These are phyloP conservation scores for Polydesmus complanatus DNA, from an alignment of 2,888 invertebrate genomes.

Conservation along the genomic window DNA sequence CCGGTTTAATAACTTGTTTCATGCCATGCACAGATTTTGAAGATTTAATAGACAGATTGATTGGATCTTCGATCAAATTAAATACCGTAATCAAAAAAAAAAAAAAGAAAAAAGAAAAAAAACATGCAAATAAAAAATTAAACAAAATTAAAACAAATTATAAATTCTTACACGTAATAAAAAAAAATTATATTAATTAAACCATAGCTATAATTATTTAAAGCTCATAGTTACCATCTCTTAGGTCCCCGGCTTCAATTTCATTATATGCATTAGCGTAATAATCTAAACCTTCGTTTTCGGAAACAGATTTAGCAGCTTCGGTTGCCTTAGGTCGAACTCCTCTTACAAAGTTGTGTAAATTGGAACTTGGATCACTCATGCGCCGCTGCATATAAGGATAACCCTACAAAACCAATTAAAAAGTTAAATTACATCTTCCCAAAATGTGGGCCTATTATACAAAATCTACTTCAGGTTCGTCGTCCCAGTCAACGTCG, in stretches of 20 bases:
- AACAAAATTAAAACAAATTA: background rate
- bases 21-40: background rate
- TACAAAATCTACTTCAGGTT: constrained; percentile 13
- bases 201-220: no score
- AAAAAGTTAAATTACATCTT: constrained; percentile 2
- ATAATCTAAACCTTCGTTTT: constrained; percentile 79
- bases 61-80: background rate
- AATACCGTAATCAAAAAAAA: constrained; percentile 3
- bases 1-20: background rate
- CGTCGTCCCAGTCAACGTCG: constrained; percentile 53
- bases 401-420: constrained; percentile 14
- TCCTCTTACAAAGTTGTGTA: constrained; percentile 68
- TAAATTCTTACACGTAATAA: no score
- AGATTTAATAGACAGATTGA: background rate
- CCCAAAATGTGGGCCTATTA: constrained; percentile 4
- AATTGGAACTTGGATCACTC: constrained; percentile 85
- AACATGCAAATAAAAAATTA: constrained; percentile 6
- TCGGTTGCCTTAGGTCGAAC: constrained; percentile 50
- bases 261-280: constrained; percentile 71
- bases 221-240: constrained; percentile 69
- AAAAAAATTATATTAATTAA: no score
- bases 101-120: constrained; percentile 14
- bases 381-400: constrained; percentile 51
- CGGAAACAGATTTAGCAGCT: constrained; percentile 52
- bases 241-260: constrained; percentile 83